Percentiles rank a stretch among this genome's conserved stretches.
These are phyloP conservation scores for Pantherophis vulpinus DNA, from an alignment of 2,797 vertebrate species.

Conservation along the genomic window DNA sequence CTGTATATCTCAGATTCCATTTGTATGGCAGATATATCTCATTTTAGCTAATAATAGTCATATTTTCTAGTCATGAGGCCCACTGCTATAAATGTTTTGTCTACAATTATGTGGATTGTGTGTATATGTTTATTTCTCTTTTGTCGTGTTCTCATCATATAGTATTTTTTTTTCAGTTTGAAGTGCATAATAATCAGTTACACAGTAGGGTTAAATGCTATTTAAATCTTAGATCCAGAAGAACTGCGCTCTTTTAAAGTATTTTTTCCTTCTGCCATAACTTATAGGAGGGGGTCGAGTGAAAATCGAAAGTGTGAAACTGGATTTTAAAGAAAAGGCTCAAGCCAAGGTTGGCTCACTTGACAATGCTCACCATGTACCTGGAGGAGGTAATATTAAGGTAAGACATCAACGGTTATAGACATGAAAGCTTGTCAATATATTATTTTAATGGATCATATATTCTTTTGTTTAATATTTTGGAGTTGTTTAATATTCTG, in stretches of 20 bases:
- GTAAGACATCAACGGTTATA: conserved; percentile 65
- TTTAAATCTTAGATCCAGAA: not conserved
- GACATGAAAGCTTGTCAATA: not conserved
- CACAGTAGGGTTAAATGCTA: not conserved
- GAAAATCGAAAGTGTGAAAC: conserved; percentile 94
- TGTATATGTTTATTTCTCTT: not conserved
- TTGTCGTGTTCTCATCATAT: not conserved
- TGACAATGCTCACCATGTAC: conserved; percentile 91
- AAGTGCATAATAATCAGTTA: not conserved
- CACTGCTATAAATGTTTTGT: not conserved
- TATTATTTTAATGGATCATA: not conserved
- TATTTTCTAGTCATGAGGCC: not conserved
- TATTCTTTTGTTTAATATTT: not conserved
- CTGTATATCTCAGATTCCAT: not conserved
- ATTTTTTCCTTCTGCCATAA: conserved; percentile 36
- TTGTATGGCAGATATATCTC: not conserved
- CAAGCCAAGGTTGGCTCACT: conserved; percentile 96
- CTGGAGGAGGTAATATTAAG: conserved; percentile 87
- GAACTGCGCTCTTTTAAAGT: not conserved
- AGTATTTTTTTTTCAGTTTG: not conserved
- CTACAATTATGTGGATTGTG: not conserved
- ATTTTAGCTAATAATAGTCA: not conserved
- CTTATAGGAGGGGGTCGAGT: conserved; percentile 88
- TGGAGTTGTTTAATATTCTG: not conserved
- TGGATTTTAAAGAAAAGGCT: conserved; percentile 99